Base-by-base conservation (phyloP, 2,888 invertebrate genomes). In the Rhorus exstirpatorius region DNA sequence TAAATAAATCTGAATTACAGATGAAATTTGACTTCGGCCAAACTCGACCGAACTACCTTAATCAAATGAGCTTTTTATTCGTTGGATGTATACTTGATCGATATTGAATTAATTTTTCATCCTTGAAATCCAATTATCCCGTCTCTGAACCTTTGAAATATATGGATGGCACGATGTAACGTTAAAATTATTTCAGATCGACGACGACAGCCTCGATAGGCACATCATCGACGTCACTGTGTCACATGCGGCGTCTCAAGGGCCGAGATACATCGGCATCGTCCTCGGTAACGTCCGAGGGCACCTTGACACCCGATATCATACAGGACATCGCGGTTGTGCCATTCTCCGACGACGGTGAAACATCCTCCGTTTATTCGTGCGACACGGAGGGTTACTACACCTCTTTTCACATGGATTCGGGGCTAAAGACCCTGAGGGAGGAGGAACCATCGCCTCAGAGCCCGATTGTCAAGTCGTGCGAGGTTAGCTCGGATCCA, bases 311-410 rank as follows among this genome's bases (percentile, higher is more conserved):
- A 0, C 97, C 97, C 63, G 96, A 98, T 93, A 96, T 97, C 65
- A 97, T 96, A 83, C 96, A 96, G 88, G 96, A 97, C 91, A 94
- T 96, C 84, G 95, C 96, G 85, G 91, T 89, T 21, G 89, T 92
- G 55, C 92, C 93, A 7, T 93, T 93, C 85, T 91, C 92, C 26
- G 97, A 97, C 92, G 97, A 98, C 91, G 95, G 96, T 67, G 98
- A 98, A 93, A 97, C 97, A 0, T 97, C 97, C 87, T 98, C 98
- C 0, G 97, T 98, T 79, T 98, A 98, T 93, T 98, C 98, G 1
- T 97, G 98, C 91, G 99, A 99, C 91, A 98, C 98, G 0, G 99
- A 99, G 93, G 99, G 99, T 6, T 99, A 99, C 93, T 99, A 98
- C 92, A 99, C 99, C 0, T 98, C 98, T 19, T 99, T 99, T 94